Evolutionary conservation across 53 echinoderm and acorn worm genomes (phyloP).

Genomic region (Temnopleurus reevesii): DNA sequence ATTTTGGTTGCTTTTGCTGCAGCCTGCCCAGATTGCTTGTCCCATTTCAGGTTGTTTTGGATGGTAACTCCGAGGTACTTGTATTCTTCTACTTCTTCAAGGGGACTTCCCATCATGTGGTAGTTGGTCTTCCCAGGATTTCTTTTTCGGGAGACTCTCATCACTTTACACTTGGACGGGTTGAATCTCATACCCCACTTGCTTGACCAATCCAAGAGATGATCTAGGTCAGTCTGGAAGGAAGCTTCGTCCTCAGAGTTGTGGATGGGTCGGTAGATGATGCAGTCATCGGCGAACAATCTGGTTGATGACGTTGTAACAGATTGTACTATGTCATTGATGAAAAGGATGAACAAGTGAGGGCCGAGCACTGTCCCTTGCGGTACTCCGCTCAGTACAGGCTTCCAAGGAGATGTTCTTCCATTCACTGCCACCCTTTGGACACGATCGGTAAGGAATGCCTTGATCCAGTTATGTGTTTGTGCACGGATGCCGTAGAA

Average conservation of each 20-base stretch:
- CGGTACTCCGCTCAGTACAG: slow-evolving; percentile 40
- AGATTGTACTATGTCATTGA: not conserved
- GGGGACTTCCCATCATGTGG: slow-evolving; percentile 4
- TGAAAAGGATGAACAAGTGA: slow-evolving; percentile 21
- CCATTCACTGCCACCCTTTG: too few relatives aligned
- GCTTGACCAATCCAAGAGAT: not conserved
- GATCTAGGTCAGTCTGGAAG: slow-evolving; percentile 44
- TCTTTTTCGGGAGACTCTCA: slow-evolving; percentile 52
- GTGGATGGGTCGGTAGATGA: slow-evolving; percentile 12
- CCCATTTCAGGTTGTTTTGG: not conserved
- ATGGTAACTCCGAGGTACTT: not conserved
- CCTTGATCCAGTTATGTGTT: slow-evolving; percentile 41
- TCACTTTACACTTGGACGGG: slow-evolving; percentile 49
- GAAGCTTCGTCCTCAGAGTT: not conserved
- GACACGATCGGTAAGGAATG: slow-evolving; percentile 39
- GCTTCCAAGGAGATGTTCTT: slow-evolving; percentile 10
- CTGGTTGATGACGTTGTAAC: not conserved
- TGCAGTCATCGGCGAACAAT: slow-evolving; percentile 58
- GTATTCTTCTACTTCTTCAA: not conserved
- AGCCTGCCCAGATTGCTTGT: not conserved
- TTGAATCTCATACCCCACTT: slow-evolving; percentile 62
- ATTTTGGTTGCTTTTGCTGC: not conserved
- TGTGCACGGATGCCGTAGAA: slow-evolving; percentile 38
- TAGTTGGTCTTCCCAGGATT: slow-evolving; percentile 21
- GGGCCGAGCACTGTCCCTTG: slow-evolving; percentile 44